Evolutionary conservation across 2,113 vertebrate genomes (phyloP).

Genomic region (Zingel zingel): DNA sequence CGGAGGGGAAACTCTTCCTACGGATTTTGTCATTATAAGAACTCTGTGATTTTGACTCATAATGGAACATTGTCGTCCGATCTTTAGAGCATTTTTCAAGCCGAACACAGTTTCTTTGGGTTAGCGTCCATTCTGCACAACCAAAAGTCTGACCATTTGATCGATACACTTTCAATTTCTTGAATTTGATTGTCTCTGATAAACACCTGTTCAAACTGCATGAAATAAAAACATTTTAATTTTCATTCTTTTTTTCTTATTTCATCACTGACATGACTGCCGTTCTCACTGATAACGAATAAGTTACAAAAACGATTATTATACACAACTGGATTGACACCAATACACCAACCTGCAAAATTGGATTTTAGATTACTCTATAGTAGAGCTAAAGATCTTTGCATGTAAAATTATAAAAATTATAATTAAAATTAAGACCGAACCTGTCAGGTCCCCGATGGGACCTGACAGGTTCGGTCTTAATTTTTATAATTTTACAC

Average conservation of each 20-base stretch:
- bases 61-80: background rate
- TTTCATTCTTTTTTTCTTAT: background rate
- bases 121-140: background rate
- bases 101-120: background rate
- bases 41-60: slow-evolving; percentile 3
- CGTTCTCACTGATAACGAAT: background rate
- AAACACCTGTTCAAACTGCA: background rate
- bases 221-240: background rate
- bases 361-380: too few species aligned
- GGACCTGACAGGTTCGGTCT: too few species aligned
- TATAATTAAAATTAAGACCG: too few species aligned
- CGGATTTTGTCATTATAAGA: slow-evolving; percentile 10
- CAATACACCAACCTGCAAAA: too few species aligned
- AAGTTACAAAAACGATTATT: too few species aligned
- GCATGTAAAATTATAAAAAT: too few species aligned
- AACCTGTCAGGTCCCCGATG: too few species aligned
- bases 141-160: background rate
- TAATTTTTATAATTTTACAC: too few species aligned
- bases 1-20: slow-evolving; percentile 4
- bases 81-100: slow-evolving; percentile 14
- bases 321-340: too few species aligned
- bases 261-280: background rate
- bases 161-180: background rate
- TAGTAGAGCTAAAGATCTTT: too few species aligned
- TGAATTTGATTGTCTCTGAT: background rate